Conservation (phyloP, 2,888 invertebrate genomes). For the Iselma pallidipennis region DNA sequence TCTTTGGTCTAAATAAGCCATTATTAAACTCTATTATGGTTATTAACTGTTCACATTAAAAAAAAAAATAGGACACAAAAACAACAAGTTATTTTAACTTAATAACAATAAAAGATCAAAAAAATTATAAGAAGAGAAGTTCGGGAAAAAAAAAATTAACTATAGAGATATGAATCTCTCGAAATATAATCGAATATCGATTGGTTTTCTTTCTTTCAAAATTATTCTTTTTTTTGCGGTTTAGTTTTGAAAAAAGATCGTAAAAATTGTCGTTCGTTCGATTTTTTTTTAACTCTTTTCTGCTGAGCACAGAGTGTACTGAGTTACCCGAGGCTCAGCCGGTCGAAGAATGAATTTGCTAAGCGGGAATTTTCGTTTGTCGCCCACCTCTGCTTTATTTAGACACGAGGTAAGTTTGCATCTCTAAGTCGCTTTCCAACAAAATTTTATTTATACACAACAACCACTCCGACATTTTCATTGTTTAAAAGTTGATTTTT, state of each 20-base stretch:
- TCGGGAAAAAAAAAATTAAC: constrained; percentile 5
- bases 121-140: background rate
- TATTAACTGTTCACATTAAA: constrained; percentile 12
- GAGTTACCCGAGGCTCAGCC: constrained; percentile 50
- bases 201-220: constrained; percentile 27
- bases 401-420: constrained; percentile 52
- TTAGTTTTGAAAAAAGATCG: background rate
- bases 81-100: constrained; percentile 25
- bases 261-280: constrained; percentile 49
- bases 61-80: constrained; percentile 21
- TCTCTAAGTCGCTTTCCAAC: constrained; percentile 24
- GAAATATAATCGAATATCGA: constrained; percentile 37
- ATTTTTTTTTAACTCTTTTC: constrained; percentile 26
- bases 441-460: constrained; percentile 31
- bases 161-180: constrained; percentile 9
- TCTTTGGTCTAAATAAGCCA: constrained; percentile 72
- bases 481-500: constrained; percentile 11
- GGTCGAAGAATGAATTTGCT: constrained; percentile 52
- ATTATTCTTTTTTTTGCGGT: no score
- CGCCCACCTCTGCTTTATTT: constrained; percentile 53
- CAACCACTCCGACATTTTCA: constrained; percentile 21
- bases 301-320: constrained; percentile 28
- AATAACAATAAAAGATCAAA: background rate
- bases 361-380: constrained; percentile 53
- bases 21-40: constrained; percentile 32